phyloP scores from a whole-genome alignment of 1,140 invertebrate genomes.

The Trichonephila clavipes region DNA sequence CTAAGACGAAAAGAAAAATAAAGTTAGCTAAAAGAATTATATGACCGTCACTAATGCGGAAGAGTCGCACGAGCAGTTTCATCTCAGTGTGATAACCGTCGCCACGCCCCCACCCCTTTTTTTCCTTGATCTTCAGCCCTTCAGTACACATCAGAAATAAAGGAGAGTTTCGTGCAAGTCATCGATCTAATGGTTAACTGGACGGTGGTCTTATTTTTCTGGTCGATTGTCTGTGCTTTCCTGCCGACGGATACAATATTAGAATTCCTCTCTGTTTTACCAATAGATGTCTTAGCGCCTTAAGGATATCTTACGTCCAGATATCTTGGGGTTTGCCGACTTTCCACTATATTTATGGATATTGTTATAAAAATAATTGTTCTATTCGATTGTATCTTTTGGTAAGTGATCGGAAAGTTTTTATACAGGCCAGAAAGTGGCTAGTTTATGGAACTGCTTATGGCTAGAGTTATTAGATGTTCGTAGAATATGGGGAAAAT shows the following conservation, averaged over 20 bases:
- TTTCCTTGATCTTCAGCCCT: slow-evolving; percentile 61
- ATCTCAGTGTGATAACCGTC: slow-evolving; percentile 72
- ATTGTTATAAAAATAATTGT: slow-evolving; percentile 30
- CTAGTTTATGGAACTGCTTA: too few species aligned
- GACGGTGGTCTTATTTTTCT: slow-evolving; percentile 71
- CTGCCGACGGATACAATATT: slow-evolving; percentile 65
- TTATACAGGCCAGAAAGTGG: neutral
- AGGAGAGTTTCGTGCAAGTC: slow-evolving; percentile 55
- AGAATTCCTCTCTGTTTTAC: slow-evolving; percentile 37
- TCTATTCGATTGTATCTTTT: neutral
- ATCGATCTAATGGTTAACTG: slow-evolving; percentile 72
- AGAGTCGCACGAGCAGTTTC: slow-evolving; percentile 71
- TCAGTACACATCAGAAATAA: slow-evolving; percentile 72
- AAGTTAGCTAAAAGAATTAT: slow-evolving; percentile 76
- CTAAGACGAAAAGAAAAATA: slow-evolving; percentile 68
- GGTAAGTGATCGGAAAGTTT: neutral
- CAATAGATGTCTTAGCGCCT: slow-evolving; percentile 49
- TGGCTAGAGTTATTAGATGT: too few species aligned
- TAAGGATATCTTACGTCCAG: slow-evolving; percentile 11
- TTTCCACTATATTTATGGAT: slow-evolving; percentile 20
- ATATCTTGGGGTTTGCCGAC: slow-evolving; percentile 14
- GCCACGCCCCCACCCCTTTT: slow-evolving; percentile 41
- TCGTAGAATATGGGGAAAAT: too few species aligned
- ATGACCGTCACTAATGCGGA: slow-evolving; percentile 73
- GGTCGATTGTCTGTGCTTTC: slow-evolving; percentile 70